Percentiles rank a stretch among this genome's conserved stretches.
phyloP scores from a whole-genome alignment of 2,113 vertebrate genomes.

The Entomyzon cyanotis region DNA sequence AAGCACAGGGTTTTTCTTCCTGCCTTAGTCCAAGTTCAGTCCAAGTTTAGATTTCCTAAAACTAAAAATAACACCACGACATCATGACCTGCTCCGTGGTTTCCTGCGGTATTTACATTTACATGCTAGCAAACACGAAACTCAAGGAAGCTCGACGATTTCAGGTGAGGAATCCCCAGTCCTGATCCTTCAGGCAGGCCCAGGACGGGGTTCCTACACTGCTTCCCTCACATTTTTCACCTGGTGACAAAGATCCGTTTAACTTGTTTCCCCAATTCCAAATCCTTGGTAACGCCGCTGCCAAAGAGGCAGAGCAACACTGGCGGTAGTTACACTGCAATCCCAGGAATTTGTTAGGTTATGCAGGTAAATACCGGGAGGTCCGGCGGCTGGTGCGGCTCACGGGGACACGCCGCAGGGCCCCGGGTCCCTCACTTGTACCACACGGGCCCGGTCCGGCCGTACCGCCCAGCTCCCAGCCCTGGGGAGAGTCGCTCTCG shows the following conservation, averaged over 20 bases:
- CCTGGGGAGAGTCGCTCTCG: accelerated
- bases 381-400: accelerated
- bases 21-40: neutral
- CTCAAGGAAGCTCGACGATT: neutral
- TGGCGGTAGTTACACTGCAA: accelerated
- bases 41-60: conserved; percentile 4
- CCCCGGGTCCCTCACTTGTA: accelerated
- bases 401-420: accelerated
- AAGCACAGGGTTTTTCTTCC: neutral
- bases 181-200: neutral
- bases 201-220: accelerated
- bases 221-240: neutral
- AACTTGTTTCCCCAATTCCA: accelerated
- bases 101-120: neutral
- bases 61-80: neutral
- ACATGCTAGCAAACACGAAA: neutral
- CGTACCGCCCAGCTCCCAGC: accelerated
- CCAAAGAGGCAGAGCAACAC: neutral
- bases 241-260: neutral
- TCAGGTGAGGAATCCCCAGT: neutral
- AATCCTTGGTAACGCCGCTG: accelerated
- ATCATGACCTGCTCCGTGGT: neutral
- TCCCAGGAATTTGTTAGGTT: accelerated
- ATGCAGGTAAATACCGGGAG: accelerated
- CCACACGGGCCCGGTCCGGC: accelerated